Conservation (phyloP, 2,113 vertebrate genomes). For the Cromileptes altivelis region DNA sequence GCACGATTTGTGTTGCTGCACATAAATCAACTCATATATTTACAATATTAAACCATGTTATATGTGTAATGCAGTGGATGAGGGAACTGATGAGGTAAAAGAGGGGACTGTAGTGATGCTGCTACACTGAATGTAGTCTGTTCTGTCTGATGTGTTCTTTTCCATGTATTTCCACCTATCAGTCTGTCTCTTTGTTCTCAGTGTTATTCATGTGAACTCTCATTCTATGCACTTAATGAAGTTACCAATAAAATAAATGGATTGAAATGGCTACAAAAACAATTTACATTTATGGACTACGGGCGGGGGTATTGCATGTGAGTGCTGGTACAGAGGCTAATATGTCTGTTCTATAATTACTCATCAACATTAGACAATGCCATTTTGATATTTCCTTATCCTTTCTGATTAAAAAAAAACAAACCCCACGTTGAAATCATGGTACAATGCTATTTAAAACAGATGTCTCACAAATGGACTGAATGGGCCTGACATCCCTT, state of each 20-base stretch:
- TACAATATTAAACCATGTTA: neutral
- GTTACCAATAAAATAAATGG: constrained; percentile 52
- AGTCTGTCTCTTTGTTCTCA: constrained; percentile 40
- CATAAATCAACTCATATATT: neutral
- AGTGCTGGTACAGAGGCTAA: neutral
- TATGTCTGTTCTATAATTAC: neutral
- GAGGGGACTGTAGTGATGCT: neutral
- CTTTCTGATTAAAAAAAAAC: too few species aligned
- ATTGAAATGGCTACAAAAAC: constrained; percentile 28
- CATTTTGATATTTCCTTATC: neutral
- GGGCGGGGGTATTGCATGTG: neutral
- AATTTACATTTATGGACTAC: neutral
- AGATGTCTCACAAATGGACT: neutral
- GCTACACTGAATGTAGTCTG: constrained; percentile 33
- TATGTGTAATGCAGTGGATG: neutral
- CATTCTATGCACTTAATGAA: constrained; percentile 54
- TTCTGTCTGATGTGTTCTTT: constrained; percentile 36
- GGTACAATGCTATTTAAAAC: neutral
- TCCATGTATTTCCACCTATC: constrained; percentile 27
- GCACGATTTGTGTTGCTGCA: constrained; percentile 7
- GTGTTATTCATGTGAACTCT: constrained; percentile 43
- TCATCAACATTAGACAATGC: neutral
- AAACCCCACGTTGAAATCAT: neutral
- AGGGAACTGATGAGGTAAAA: neutral
- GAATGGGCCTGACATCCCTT: neutral